phyloP scores from a whole-genome alignment of 1,140 invertebrate genomes.

The Drosophila orosa region DNA sequence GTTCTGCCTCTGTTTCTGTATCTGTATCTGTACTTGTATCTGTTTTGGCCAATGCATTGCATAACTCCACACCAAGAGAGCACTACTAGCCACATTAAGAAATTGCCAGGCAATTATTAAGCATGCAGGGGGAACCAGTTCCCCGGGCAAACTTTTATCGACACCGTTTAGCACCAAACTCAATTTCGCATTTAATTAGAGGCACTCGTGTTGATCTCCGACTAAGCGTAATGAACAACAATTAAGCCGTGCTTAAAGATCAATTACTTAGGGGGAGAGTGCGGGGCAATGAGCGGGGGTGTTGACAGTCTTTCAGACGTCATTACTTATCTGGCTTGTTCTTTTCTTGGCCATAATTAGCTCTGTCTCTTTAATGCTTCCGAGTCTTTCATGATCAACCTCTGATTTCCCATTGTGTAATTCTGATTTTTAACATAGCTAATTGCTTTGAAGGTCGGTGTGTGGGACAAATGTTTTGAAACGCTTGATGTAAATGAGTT shows the following conservation, averaged over 20 bases:
- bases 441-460: conserved; percentile 64
- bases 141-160: conserved; percentile 24
- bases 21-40: conserved; percentile 20
- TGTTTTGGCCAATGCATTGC: conserved; percentile 48
- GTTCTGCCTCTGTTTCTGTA: conserved; percentile 52
- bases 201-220: conserved; percentile 42
- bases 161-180: conserved; percentile 47
- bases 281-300: background rate
- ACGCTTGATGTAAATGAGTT: conserved; percentile 5
- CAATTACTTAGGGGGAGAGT: conserved; percentile 5
- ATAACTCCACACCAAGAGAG: conserved; percentile 44
- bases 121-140: conserved; percentile 26
- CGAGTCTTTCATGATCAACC: conserved; percentile 28
- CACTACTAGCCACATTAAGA: conserved; percentile 27
- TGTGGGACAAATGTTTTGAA: conserved; percentile 5
- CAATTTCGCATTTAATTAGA: conserved; percentile 73
- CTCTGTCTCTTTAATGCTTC: conserved; percentile 9
- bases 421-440: conserved; percentile 24
- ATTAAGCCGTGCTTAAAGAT: conserved; percentile 45
- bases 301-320: conserved; percentile 34
- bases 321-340: conserved; percentile 30
- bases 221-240: conserved; percentile 50
- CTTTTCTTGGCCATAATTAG: conserved; percentile 27
- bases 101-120: conserved; percentile 47
- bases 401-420: conserved; percentile 25